Evolutionary conservation across 2,113 vertebrate genomes (phyloP), one percentile per base, ranked within the genome.

Genomic region (Amazona guildingii): DNA sequence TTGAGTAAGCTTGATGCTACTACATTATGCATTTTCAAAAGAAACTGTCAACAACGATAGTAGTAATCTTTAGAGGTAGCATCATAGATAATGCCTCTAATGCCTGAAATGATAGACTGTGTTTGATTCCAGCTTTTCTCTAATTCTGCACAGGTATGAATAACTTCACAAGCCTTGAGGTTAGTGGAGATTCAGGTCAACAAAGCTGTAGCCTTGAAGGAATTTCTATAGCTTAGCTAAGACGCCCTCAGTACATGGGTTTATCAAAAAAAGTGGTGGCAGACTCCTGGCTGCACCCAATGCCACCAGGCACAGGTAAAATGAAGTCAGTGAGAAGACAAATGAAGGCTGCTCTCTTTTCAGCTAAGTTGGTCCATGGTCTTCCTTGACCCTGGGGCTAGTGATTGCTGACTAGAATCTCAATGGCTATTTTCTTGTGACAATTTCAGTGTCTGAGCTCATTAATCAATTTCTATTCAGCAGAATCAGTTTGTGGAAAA

Each of bases 401-500:
- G 83, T 83, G 88, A 54, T 79, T 43, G 25, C 94, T 88, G 83
- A 88, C 94, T 94, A 48, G 94, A 94, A 91, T 94, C 93, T 97
- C 92, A 88, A 88, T 55, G 90, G 72, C 90, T 96, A 52, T 95
- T 98, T 97, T 97, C 94, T 92, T 94, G 74, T 85, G 95, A 96
- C 96, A 94, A 52, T 92, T 95, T 86, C 82, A 29, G 83, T 88
- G 95, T 96, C 96, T 97, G 85, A 97, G 90, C 94, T 97, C 96
- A 95, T 97, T 95, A 97, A 94, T 97, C 92, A 96, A 96, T 96
- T 96, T 96, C 96, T 95, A 48, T 88, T 97, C 64, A 55, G 54
- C 80, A 81, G 89, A 96, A 95, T 95, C 91, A 88, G 95, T 93
- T 88, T 96, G 90, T 95, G 94, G 94, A 97, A 98, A 98, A 97